A percentile compares a stretch with the other conserved stretches of the same genome.
phyloP scores from a whole-genome alignment of 2,888 invertebrate species.

The Heliconius ismenius region DNA sequence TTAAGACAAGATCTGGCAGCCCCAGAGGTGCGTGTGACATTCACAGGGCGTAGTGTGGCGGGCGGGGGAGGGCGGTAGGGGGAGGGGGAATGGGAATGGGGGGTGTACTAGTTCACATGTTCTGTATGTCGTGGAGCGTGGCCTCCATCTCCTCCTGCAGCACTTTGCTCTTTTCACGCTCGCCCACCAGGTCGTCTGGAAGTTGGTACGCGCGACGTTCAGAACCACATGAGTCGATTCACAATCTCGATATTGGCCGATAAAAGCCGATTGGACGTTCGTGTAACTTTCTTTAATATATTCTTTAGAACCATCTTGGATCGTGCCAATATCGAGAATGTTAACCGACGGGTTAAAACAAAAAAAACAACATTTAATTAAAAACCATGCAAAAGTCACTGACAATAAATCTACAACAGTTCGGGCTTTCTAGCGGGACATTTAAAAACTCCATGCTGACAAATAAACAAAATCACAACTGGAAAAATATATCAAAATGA shows the following conservation, averaged over 20 bases:
- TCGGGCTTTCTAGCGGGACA: conserved; percentile 73
- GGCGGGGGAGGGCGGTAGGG: conserved; percentile 52
- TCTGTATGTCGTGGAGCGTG: conserved; percentile 99
- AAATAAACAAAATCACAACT: conserved; percentile 53
- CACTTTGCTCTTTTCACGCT: conserved; percentile 97
- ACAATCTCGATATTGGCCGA: conserved; percentile 46
- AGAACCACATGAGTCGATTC: conserved; percentile 63
- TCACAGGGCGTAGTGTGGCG: conserved; percentile 40
- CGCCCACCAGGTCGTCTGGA: conserved; percentile 97
- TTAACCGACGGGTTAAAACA: conserved; percentile 52
- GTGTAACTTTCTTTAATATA: background rate
- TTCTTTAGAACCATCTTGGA: background rate
- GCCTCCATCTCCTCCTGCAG: conserved; percentile 99
- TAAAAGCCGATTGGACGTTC: background rate
- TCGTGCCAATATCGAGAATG: conserved; percentile 30
- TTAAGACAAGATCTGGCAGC: conserved; percentile 16
- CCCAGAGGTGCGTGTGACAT: conserved; percentile 30
- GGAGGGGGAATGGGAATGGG: conserved; percentile 51
- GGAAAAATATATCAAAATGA: conserved; percentile 39
- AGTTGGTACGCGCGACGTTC: conserved; percentile 76
- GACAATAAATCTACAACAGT: conserved; percentile 59
- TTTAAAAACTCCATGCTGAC: conserved; percentile 71
- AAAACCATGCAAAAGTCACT: conserved; percentile 69
- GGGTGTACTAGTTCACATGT: conserved; percentile 89
- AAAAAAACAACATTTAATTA: conserved; percentile 68